Conservation (phyloP, 2,888 invertebrate species). For the Tipula confusa region DNA sequence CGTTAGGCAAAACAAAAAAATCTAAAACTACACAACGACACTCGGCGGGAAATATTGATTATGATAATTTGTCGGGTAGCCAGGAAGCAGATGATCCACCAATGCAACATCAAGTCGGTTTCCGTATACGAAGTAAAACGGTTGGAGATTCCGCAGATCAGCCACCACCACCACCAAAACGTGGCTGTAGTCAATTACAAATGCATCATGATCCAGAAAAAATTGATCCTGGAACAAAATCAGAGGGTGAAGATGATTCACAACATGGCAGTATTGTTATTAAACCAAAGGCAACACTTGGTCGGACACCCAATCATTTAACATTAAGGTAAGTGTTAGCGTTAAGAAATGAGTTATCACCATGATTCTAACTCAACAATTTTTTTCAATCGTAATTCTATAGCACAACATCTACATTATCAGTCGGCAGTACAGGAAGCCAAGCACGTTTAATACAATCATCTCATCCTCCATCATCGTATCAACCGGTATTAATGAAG, state of each 20-base stretch:
- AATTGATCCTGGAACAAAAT: slow-evolving; percentile 71
- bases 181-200: slow-evolving; percentile 47
- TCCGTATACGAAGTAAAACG: slow-evolving; percentile 86
- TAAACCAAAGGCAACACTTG: slow-evolving; percentile 64
- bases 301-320: slow-evolving; percentile 89
- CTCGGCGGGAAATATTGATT: slow-evolving; percentile 81
- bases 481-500: slow-evolving; percentile 82
- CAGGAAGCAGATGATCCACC: slow-evolving; percentile 67
- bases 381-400: slow-evolving; percentile 39
- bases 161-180: slow-evolving; percentile 43
- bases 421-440: slow-evolving; percentile 89
- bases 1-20: slow-evolving; percentile 75
- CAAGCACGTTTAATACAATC: slow-evolving; percentile 91
- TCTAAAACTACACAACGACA: slow-evolving; percentile 70
- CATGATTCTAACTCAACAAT: neutral
- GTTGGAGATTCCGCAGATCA: slow-evolving; percentile 70
- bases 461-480: slow-evolving; percentile 87
- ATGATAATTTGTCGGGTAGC: slow-evolving; percentile 71
- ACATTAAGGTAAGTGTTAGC: slow-evolving; percentile 74
- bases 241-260: slow-evolving; percentile 81
- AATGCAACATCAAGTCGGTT: slow-evolving; percentile 51
- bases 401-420: slow-evolving; percentile 90
- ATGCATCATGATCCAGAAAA: slow-evolving; percentile 54
- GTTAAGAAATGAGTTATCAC: slow-evolving; percentile 30
- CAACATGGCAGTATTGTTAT: slow-evolving; percentile 58